Evolutionary conservation across 1,140 invertebrate species (phyloP), one percentile per base, ranked within the genome.

Genomic region (Leptinotarsa texana): DNA sequence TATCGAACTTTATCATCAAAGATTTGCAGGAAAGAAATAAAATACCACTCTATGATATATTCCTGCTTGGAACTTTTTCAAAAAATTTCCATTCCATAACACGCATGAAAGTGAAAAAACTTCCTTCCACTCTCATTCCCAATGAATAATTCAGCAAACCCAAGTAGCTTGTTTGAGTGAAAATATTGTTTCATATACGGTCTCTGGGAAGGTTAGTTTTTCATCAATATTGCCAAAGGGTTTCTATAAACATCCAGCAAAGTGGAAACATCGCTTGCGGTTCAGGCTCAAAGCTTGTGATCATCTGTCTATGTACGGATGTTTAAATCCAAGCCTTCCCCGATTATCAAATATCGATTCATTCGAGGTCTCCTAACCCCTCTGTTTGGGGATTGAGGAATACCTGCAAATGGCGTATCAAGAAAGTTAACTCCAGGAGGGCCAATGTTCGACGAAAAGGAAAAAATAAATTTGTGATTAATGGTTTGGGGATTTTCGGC

Each of bases 201-300:
- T 57, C 4, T 57, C 24, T 68, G 66, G 42, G 42, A 68, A 68
- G 66, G 66, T 68, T 68, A 47, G 66, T 68, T 68, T 68, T 68
- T 68, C 33, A 68, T 42, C 66, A 18, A 27, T 42, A 68, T 27
- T 42, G 66, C 24, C 66, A 68, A 68, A 68, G 66, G 66, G 66
- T 18, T 68, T 42, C 24, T 42, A 18, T 68, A 68, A 68, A 68
- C 33, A 42, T 18, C 66, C 66, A 68, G 66, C 18, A 42, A 68
- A 68, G 66, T 68, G 66, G 66, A 68, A 68, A 68, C 42, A 68
- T 68, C 66, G 66, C 66, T 42, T 68, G 66, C 24, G 24, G 66
- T 42, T 27, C 24, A 27, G 66, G 27, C 42, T 57, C 51, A 57
- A 57, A 57, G 63, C 66, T 68, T 33, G 66, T 68, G 66, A 68